These are phyloP conservation scores for Hoplodrina ambigua DNA, from an alignment of 2,888 invertebrate genomes.

Conservation along the genomic window DNA sequence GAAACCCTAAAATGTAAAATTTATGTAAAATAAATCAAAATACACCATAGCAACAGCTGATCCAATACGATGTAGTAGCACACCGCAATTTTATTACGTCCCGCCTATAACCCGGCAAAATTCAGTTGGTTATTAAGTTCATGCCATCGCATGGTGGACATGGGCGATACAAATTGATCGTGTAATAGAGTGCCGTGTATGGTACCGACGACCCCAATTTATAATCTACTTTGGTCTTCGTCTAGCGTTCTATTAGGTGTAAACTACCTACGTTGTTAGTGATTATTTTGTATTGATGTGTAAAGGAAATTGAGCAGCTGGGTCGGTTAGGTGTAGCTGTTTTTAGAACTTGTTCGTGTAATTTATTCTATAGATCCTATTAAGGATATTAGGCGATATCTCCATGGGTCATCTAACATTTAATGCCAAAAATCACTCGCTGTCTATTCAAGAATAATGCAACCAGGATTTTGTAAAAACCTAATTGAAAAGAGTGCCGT, in stretches of 20 bases:
- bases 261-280: conserved; percentile 45
- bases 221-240: conserved; percentile 68
- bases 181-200: conserved; percentile 61
- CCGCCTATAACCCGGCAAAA: conserved; percentile 14
- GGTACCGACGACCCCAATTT: conserved; percentile 70
- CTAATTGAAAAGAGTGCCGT: too few relatives aligned
- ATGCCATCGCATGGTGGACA: background rate
- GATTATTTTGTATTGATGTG: conserved; percentile 29
- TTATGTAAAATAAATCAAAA: background rate
- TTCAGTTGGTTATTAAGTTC: conserved; percentile 16
- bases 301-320: background rate
- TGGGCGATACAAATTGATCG: conserved; percentile 43
- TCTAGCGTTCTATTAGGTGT: conserved; percentile 62
- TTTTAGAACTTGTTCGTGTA: background rate
- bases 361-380: background rate
- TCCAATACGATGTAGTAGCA: background rate
- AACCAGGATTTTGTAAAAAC: too few relatives aligned
- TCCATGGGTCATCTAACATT: too few relatives aligned
- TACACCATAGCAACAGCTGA: background rate
- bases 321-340: background rate
- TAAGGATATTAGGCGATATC: too few relatives aligned
- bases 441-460: too few relatives aligned
- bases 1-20: background rate
- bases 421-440: too few relatives aligned
- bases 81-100: conserved; percentile 30